Percentiles rank a stretch among this genome's conserved stretches.
These are phyloP conservation scores for Psittacula derbiana DNA, from an alignment of 2,797 vertebrate genomes.

Conservation along the genomic window DNA sequence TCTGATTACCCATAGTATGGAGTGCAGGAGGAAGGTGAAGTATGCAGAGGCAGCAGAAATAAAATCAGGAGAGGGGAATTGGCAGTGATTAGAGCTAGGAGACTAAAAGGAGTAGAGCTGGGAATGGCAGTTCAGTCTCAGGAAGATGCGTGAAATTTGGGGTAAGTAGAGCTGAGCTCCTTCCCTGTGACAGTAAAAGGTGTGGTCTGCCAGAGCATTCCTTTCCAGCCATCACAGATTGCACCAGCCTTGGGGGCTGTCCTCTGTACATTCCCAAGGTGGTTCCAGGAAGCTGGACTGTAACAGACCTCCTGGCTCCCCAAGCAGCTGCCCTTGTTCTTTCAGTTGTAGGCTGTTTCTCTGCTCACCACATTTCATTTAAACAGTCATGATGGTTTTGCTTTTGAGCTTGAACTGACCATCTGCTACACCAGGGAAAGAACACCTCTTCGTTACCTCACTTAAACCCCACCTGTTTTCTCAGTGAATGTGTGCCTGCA, in stretches of 20 bases:
- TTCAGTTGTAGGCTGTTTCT: background rate
- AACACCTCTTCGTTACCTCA: background rate
- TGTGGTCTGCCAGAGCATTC: background rate
- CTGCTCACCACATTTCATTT: background rate
- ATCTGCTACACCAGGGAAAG: background rate
- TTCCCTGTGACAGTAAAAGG: background rate
- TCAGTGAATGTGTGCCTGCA: background rate
- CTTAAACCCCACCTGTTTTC: background rate
- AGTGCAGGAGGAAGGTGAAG: background rate
- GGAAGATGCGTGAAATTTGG: background rate
- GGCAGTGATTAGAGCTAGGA: background rate
- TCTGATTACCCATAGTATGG: background rate
- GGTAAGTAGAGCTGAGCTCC: background rate
- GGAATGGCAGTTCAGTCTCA: background rate
- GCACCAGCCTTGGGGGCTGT: background rate
- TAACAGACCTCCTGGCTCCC: background rate
- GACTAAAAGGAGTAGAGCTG: background rate
- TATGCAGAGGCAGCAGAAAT: background rate
- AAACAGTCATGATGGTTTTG: background rate
- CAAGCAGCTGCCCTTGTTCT: background rate
- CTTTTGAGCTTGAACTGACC: background rate
- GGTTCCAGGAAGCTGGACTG: background rate
- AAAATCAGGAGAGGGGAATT: background rate
- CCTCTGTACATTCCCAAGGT: accelerated
- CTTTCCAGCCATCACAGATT: background rate